Evolutionary conservation across 2,888 invertebrate genomes (phyloP), one percentile per base, ranked within the genome.

Genomic region (Amblyteles armatorius): DNA sequence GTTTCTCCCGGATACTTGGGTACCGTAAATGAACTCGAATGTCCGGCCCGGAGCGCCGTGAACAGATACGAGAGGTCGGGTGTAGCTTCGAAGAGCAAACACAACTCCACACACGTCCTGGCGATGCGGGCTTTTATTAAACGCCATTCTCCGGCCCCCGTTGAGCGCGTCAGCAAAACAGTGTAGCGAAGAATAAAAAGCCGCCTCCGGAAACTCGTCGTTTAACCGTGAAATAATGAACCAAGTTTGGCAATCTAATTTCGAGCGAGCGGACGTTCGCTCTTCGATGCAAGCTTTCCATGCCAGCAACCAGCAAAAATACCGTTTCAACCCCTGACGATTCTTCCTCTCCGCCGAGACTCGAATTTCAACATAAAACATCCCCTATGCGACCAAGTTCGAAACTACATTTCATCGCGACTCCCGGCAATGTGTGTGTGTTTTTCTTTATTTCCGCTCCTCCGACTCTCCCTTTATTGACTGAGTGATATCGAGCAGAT

Each of bases 151-250:
- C 16, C n/a, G 3, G 6, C 16, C 29, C 29, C 63, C 33, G n/a
- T 33, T n/a, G 52, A 19, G 67, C 36, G 44, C 40, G 60, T 76
- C 65, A 65, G 55, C 36, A 50, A 80, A 77, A 76, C 72, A 57
- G 26, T 50, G 52, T 22, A 29, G 65, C 48, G n/a, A 60, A 60
- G 55, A 68, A 77, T 76, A 52, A 80, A 80, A 63, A 63, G 29
- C 60, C 29, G 52, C 57, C 9, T 68, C 67, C 72, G 63, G 65
- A 33, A 79, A 76, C 44, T 71, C 65, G 55, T 72, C 50, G 60
- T 50, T 74, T 36, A 72, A 73, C 22, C 80, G 72, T 22, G 22
- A 60, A 80, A 57, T 84, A 77, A 80, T 68, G 84, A 84, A 77
- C 67, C 67, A 60, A 79, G 65, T 79, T 72, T 65, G 63, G 67